These are phyloP conservation scores for Pseudachorutes palmiensis DNA, from an alignment of 1,140 invertebrate genomes.

Conservation along the genomic window DNA sequence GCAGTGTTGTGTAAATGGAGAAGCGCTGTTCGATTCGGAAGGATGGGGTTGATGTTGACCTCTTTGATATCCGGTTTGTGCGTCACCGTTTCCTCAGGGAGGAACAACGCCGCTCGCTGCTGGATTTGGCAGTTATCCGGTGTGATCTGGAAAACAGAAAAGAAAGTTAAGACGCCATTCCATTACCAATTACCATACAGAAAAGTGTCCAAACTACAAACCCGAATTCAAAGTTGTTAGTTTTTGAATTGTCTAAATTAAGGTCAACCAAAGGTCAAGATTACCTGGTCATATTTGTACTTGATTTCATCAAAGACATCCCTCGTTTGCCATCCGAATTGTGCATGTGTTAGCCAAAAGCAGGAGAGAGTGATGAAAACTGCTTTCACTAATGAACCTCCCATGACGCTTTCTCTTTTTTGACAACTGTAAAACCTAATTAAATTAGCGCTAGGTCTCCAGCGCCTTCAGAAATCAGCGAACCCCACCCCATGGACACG, in stretches of 20 bases:
- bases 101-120: slow-evolving; percentile 70
- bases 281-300: slow-evolving; percentile 67
- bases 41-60: slow-evolving; percentile 88
- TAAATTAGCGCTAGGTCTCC: no score
- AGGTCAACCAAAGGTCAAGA: no score
- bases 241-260: no score
- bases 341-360: slow-evolving; percentile 45
- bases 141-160: no score
- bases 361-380: not conserved
- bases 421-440: no score
- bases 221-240: no score
- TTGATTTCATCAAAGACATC: slow-evolving; percentile 84
- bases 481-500: no score
- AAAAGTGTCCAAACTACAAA: no score
- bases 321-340: slow-evolving; percentile 78
- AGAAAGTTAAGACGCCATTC: no score
- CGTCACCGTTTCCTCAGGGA: slow-evolving; percentile 73
- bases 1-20: slow-evolving; percentile 94
- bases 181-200: no score
- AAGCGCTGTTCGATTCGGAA: slow-evolving; percentile 85
- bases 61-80: slow-evolving; percentile 91
- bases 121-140: slow-evolving; percentile 79
- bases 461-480: no score
- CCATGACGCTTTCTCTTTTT: not conserved
- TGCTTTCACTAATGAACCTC: not conserved